Evolutionary conservation across 1,140 invertebrate species (phyloP), one percentile per base, ranked within the genome.

Genomic region (Drosophila trapezifrons): DNA sequence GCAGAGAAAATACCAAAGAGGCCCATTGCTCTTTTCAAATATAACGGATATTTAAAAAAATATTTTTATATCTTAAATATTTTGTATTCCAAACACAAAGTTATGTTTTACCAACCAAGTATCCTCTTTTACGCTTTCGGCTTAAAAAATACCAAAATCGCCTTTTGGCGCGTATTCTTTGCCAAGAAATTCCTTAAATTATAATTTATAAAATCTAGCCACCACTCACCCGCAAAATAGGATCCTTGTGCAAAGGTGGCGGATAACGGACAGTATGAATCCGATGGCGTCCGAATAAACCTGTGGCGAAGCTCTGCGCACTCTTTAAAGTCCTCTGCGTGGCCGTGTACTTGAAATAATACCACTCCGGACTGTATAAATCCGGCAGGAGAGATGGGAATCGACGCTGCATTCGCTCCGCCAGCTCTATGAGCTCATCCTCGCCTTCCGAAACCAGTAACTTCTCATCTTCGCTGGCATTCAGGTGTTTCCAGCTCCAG

Each of bases 251-350:
- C 18, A 94, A 81, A 1, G 95, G 93, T 57, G 94, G 92, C 52
- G 94, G 94, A 93, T 94, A 96, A 74, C 91, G 91, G 17, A 96
- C 94, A 66, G 94, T 76, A 54, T 93, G 90, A 54, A 93, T 93
- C 18, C 93, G 93, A 74, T 94, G 91, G 71, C 93, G 93, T 22
- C 96, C 95, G 93, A 97, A 97, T 51, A 97, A 91, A 1, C 96
- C 96, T 46, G 94, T 92, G 2, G 94, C 93, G 92, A 97, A 97
- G 79, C 94, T 93, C 78, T 93, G 93, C 4, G 96, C 96, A 93
- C 96, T 97, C 81, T 94, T 94, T 66, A 95, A 92, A 2, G 96
- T 94, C 62, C 96, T 93, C 85, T 97, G 94, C 18, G 95, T 96
- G 6, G 94, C 94, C 37, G 96, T 97, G 76, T 94, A 95, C 80